phyloP scores from a whole-genome alignment of 2,888 invertebrate species.

The Cordilura impudica region DNA sequence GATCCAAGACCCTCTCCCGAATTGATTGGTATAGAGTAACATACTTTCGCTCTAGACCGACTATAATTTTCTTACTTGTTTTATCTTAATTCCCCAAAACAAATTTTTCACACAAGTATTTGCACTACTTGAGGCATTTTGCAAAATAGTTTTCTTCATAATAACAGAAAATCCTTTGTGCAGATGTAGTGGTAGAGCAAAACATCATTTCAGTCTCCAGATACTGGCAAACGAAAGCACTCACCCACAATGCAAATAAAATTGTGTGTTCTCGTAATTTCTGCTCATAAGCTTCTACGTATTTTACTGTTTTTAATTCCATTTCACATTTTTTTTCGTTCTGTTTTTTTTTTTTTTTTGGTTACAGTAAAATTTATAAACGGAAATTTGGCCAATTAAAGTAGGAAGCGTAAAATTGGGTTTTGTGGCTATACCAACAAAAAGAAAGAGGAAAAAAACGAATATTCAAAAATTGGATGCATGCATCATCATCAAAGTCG shows the following conservation, averaged over 20 bases:
- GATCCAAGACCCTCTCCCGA: too few relatives aligned
- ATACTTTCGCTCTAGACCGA: too few relatives aligned
- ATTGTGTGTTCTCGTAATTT: constrained; percentile 28
- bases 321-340: neutral
- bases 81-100: neutral
- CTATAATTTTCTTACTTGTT: too few relatives aligned
- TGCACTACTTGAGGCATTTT: constrained; percentile 40
- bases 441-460: neutral
- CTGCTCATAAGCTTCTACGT: constrained; percentile 32
- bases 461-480: constrained; percentile 51
- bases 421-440: constrained; percentile 48
- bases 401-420: constrained; percentile 57
- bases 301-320: constrained; percentile 1
- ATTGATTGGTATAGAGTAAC: too few relatives aligned
- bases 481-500: constrained; percentile 25
- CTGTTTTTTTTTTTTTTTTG: constrained; percentile 61
- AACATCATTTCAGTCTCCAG: constrained; percentile 16
- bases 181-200: neutral
- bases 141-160: constrained; percentile 31
- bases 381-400: constrained; percentile 60
- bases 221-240: neutral
- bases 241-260: constrained; percentile 21
- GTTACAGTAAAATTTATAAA: constrained; percentile 47
- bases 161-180: neutral
- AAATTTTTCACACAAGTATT: neutral